Evolutionary conservation across 2,113 vertebrate species (phyloP).

Genomic region (Rafetus swinhoei): DNA sequence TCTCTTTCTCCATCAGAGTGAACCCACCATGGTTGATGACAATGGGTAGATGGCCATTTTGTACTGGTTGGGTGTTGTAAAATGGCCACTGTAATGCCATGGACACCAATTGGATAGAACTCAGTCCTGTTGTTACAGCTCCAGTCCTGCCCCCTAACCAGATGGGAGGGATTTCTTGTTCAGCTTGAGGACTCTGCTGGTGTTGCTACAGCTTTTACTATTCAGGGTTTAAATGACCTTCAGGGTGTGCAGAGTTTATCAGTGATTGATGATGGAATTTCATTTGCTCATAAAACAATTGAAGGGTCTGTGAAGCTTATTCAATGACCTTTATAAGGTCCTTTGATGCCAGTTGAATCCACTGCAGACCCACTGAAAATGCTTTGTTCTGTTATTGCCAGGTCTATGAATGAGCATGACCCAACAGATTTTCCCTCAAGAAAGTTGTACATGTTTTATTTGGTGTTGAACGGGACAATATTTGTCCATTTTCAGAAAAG

Average conservation of each 20-base stretch:
- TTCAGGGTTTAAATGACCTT: neutral
- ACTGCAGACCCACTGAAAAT: neutral
- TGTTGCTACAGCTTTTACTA: conserved; percentile 7
- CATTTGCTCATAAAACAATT: neutral
- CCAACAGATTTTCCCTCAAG: neutral
- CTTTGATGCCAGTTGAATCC: neutral
- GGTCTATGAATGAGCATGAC: neutral
- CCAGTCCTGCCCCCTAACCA: neutral
- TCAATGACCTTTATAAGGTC: neutral
- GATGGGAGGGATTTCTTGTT: neutral
- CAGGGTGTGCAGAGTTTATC: neutral
- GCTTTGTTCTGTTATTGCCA: neutral
- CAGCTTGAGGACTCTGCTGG: neutral
- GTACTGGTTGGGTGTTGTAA: fast-evolving
- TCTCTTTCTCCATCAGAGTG: neutral
- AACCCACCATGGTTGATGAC: neutral
- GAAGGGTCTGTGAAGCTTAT: neutral
- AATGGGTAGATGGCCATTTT: neutral
- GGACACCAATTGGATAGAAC: neutral
- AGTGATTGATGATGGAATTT: neutral
- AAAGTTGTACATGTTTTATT: neutral
- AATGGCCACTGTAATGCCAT: neutral
- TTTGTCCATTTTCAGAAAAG: conserved; percentile 11
- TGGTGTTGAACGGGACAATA: neutral
- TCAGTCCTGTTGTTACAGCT: neutral